phyloP scores from a whole-genome alignment of 2,113 vertebrate species.

The Lampris incognitus region DNA sequence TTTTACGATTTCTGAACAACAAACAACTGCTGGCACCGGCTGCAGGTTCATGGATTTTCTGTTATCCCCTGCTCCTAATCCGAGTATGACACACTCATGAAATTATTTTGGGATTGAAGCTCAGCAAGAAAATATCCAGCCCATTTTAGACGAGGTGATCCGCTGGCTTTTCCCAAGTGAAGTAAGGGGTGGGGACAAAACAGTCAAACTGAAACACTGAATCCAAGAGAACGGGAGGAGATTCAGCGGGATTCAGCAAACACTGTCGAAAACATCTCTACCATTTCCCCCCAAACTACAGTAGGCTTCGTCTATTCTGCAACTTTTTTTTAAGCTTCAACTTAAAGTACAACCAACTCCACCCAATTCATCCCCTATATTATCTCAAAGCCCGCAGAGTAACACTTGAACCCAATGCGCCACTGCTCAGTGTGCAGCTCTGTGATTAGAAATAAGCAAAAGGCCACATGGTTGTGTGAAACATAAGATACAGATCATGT shows the following conservation, averaged over 20 bases:
- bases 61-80: conserved; percentile 72
- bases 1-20: conserved; percentile 63
- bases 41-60: conserved; percentile 67
- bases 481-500: conserved; percentile 20
- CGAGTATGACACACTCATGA: conserved; percentile 65
- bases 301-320: neutral
- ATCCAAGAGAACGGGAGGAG: neutral
- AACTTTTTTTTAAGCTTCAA: neutral
- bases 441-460: conserved; percentile 19
- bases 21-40: conserved; percentile 61
- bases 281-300: conserved; percentile 1
- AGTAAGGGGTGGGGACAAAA: neutral
- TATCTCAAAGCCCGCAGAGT: conserved; percentile 28
- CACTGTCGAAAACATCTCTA: neutral
- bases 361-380: conserved; percentile 2
- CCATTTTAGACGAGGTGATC: conserved; percentile 53
- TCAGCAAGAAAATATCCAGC: conserved; percentile 63
- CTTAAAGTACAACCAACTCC: conserved; percentile 11
- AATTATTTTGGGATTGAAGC: conserved; percentile 74
- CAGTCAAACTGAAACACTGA: neutral
- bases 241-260: too few species aligned
- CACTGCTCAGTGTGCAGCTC: conserved; percentile 2
- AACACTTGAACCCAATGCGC: conserved; percentile 4
- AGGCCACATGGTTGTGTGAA: conserved; percentile 11
- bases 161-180: conserved; percentile 3